Evolutionary conservation across 2,797 vertebrate genomes (phyloP).

Genomic region (Mycteria americana): DNA sequence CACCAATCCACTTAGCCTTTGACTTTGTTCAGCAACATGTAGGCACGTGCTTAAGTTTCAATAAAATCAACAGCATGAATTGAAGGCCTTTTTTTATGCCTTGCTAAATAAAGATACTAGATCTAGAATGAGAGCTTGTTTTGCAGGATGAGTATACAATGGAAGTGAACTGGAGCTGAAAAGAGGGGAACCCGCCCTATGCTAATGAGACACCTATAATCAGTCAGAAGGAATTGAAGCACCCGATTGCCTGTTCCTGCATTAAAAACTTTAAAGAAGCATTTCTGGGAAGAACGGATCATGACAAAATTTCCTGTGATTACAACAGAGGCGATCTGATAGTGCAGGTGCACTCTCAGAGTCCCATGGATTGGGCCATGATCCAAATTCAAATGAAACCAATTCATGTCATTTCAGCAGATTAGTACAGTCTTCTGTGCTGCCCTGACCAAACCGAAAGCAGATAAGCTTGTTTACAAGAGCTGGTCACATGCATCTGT

Average conservation of each 20-base stretch:
- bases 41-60: accelerated
- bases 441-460: background rate
- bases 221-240: background rate
- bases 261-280: background rate
- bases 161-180: background rate
- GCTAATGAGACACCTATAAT: background rate
- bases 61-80: background rate
- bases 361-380: accelerated
- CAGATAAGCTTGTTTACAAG: background rate
- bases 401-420: background rate
- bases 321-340: background rate
- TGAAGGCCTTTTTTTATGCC: background rate
- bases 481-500: background rate
- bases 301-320: background rate
- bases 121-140: background rate
- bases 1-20: background rate
- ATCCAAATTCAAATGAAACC: background rate
- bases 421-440: background rate
- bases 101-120: background rate
- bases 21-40: background rate
- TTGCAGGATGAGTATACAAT: background rate
- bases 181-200: background rate
- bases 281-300: background rate
- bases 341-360: background rate
- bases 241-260: background rate